Evolutionary conservation across 2,797 vertebrate genomes (phyloP).

Genomic region (Melanotaenia pygmaea): DNA sequence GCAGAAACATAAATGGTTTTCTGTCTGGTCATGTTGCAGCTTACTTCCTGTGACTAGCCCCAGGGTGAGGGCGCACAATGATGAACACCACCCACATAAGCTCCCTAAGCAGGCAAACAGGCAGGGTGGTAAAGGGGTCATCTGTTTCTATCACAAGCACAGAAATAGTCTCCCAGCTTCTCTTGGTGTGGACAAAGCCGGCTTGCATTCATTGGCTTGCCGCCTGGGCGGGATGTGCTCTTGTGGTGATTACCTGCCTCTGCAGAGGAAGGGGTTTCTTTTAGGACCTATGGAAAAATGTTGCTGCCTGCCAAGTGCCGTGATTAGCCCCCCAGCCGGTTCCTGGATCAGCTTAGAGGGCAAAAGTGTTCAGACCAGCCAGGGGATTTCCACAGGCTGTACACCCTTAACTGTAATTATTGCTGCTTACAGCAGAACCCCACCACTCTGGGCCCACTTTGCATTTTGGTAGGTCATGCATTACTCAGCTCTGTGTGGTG

Average conservation of each 20-base stretch:
- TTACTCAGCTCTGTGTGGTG: conserved; percentile 36
- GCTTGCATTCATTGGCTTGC: conserved; percentile 41
- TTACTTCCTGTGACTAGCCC: conserved; percentile 65
- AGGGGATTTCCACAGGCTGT: conserved; percentile 69
- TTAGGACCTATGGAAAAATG: conserved; percentile 72
- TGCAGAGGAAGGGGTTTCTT: conserved; percentile 74
- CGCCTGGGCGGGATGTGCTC: conserved; percentile 59
- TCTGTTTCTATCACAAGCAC: conserved; percentile 68
- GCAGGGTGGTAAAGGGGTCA: conserved; percentile 70
- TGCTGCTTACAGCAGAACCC: conserved; percentile 53
- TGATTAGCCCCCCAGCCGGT: conserved; percentile 69
- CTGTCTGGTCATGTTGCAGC: conserved; percentile 41
- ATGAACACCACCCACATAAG: conserved; percentile 58
- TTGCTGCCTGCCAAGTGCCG: conserved; percentile 65
- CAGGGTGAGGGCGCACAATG: conserved; percentile 56
- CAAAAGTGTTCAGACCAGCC: conserved; percentile 66
- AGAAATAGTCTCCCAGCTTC: conserved; percentile 68
- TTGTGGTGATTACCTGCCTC: conserved; percentile 77
- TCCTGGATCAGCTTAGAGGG: conserved; percentile 74
- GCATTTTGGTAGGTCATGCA: conserved; percentile 24
- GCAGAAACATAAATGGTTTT: conserved; percentile 43
- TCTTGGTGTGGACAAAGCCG: conserved; percentile 58
- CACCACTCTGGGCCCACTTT: conserved; percentile 37
- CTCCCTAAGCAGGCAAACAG: conserved; percentile 41
- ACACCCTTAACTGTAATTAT: conserved; percentile 54